Evolutionary conservation across 1,140 invertebrate species (phyloP).

Genomic region (Drosophila lini): DNA sequence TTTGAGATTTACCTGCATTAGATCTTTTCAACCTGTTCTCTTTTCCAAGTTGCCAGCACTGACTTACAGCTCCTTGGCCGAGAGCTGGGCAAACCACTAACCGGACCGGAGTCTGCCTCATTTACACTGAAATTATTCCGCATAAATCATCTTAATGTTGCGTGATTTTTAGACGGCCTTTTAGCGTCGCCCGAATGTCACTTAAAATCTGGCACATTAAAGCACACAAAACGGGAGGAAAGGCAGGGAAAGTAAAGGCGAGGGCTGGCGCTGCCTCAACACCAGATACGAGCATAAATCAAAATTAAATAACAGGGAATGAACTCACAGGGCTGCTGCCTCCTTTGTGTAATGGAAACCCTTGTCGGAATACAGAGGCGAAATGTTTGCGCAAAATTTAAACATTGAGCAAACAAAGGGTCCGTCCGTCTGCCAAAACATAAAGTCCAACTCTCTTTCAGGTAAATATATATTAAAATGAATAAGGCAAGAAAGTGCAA

Average conservation of each 20-base stretch:
- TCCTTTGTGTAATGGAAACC: conserved; percentile 43
- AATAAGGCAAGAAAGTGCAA: conserved; percentile 4
- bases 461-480: conserved; percentile 32
- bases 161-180: conserved; percentile 81
- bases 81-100: conserved; percentile 57
- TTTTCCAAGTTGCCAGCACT: neutral
- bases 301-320: conserved; percentile 48
- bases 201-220: conserved; percentile 80
- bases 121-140: conserved; percentile 80
- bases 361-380: conserved; percentile 11
- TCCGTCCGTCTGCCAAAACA: conserved; percentile 16
- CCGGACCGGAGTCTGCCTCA: conserved; percentile 68
- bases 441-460: conserved; percentile 7
- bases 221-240: conserved; percentile 43
- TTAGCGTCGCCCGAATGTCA: conserved; percentile 78
- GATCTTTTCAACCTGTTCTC: neutral
- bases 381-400: conserved; percentile 23
- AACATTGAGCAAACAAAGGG: conserved; percentile 24
- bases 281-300: conserved; percentile 53
- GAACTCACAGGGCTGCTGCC: conserved; percentile 14
- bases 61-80: conserved; percentile 28
- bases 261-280: conserved; percentile 43
- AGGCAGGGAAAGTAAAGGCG: conserved; percentile 2
- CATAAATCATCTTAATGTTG: conserved; percentile 81
- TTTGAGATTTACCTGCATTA: no score